Percentiles rank a stretch among this genome's conserved stretches.
phyloP scores from a whole-genome alignment of 2,113 vertebrate species.

The Globicephala melas region DNA sequence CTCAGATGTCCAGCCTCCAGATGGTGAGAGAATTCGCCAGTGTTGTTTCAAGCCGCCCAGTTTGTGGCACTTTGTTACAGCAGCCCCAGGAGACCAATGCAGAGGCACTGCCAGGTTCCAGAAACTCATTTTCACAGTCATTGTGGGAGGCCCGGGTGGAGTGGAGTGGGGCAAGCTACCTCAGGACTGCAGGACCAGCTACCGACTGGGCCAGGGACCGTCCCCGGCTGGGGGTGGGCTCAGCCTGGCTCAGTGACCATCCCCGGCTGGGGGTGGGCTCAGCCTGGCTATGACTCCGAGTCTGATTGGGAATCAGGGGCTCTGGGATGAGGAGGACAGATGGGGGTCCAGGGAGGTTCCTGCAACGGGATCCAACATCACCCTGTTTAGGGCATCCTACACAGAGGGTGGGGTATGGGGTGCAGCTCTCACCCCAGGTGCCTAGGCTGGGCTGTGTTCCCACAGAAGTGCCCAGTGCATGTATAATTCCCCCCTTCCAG shows the following conservation, averaged over 20 bases:
- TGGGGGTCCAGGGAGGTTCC: background rate
- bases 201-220: background rate
- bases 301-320: background rate
- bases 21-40: rapidly evolving
- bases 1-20: background rate
- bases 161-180: rapidly evolving
- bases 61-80: rapidly evolving
- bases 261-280: background rate
- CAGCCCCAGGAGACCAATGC: background rate
- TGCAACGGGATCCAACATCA: background rate
- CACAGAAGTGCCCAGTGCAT: background rate
- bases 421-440: background rate
- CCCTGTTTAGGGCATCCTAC: too few relatives aligned
- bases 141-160: background rate
- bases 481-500: background rate
- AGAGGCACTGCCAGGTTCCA: background rate
- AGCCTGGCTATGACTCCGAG: rapidly evolving
- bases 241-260: rapidly evolving
- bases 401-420: background rate
- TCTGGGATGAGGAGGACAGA: background rate
- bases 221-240: background rate
- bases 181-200: background rate
- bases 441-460: background rate
- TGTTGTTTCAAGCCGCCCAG: rapidly evolving
- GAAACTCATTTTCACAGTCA: background rate